These are phyloP conservation scores for Irena cyanogastra DNA, from an alignment of 2,113 vertebrate genomes.

Conservation along the genomic window DNA sequence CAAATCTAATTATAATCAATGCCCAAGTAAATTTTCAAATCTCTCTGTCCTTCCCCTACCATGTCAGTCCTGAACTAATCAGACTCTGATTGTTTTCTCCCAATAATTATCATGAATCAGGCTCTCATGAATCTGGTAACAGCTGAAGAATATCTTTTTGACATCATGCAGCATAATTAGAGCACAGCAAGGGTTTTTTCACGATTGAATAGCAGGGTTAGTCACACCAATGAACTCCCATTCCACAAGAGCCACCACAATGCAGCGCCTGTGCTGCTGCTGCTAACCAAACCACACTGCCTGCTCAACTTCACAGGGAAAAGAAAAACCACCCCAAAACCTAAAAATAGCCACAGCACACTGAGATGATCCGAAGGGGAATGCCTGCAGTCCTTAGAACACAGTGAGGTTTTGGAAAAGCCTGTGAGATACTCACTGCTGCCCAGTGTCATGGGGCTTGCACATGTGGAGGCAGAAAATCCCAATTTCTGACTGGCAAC, in stretches of 20 bases:
- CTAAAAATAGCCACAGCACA: neutral
- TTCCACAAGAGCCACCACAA: neutral
- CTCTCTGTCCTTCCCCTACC: neutral
- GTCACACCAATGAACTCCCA: neutral
- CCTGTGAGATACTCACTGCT: neutral
- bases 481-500: neutral
- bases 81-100: neutral
- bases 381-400: neutral
- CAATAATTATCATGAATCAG: neutral
- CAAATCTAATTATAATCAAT: neutral
- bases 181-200: neutral
- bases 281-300: neutral
- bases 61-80: neutral
- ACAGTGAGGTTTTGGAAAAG: neutral
- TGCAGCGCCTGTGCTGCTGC: neutral
- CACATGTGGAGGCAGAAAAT: neutral
- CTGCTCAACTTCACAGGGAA: neutral
- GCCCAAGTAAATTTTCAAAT: neutral
- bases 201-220: neutral
- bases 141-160: neutral
- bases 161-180: neutral
- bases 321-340: neutral
- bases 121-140: neutral
- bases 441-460: neutral
- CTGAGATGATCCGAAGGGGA: neutral